phyloP scores from a whole-genome alignment of 2,888 invertebrate genomes.

The Diaprepes abbreviatus region DNA sequence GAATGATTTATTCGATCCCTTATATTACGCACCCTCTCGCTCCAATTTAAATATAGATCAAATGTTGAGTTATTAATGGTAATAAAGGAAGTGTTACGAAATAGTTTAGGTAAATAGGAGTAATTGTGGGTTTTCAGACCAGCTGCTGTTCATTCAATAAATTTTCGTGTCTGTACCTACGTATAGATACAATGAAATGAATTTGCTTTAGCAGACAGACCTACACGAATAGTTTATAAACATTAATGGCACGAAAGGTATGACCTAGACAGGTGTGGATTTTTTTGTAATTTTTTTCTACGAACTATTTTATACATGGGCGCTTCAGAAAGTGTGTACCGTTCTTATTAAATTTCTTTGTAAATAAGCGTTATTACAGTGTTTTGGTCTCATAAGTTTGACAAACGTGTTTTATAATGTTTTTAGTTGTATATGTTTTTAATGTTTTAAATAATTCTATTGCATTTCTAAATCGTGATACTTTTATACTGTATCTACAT shows the following conservation, averaged over 20 bases:
- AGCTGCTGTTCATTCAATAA: constrained; percentile 27
- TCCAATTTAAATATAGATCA: not conserved
- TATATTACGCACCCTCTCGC: not conserved
- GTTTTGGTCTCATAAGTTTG: no score
- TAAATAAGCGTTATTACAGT: no score
- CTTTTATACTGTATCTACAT: no score
- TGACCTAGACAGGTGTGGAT: constrained; percentile 7
- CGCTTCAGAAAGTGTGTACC: no score
- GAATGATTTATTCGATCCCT: constrained; percentile 18
- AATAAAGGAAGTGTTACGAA: constrained; percentile 32
- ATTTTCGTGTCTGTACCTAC: constrained; percentile 27
- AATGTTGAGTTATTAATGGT: constrained; percentile 6
- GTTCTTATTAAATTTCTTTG: no score
- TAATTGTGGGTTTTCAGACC: constrained; percentile 23
- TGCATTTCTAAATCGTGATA: no score
- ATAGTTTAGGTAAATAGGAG: constrained; percentile 6
- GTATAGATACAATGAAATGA: constrained; percentile 13
- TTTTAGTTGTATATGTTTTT: no score
- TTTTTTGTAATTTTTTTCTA: not conserved
- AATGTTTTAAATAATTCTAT: no score
- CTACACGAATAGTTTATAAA: constrained; percentile 26
- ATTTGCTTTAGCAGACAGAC: constrained; percentile 24
- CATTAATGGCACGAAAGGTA: not conserved
- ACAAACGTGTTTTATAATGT: no score
- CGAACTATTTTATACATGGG: no score